A percentile compares a stretch with the other conserved stretches of the same genome.
These are phyloP conservation scores for Torymus auratus DNA, from an alignment of 2,888 invertebrate genomes.

Conservation along the genomic window DNA sequence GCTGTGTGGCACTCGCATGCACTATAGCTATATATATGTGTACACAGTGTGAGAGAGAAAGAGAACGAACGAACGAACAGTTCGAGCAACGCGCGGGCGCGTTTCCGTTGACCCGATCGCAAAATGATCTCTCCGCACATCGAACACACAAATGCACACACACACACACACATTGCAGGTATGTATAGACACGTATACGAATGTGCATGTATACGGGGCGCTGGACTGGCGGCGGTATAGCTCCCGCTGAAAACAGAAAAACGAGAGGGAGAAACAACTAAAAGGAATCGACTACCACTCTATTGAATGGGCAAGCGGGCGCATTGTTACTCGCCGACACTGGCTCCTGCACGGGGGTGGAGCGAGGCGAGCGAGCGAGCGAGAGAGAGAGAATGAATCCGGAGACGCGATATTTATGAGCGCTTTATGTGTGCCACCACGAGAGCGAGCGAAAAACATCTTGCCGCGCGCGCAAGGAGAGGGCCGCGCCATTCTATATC, in stretches of 20 bases:
- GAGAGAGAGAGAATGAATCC: slow-evolving; percentile 4
- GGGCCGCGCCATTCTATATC: slow-evolving; percentile 52
- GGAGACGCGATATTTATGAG: slow-evolving; percentile 64
- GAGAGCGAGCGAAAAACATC: slow-evolving; percentile 49
- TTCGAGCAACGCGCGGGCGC: slow-evolving; percentile 27
- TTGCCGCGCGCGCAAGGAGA: slow-evolving; percentile 39
- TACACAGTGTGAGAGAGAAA: not conserved
- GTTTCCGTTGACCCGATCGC: slow-evolving; percentile 54
- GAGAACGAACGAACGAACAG: not conserved
- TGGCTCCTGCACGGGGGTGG: slow-evolving; percentile 1
- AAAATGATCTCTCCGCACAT: not conserved
- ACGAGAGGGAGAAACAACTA: slow-evolving; percentile 48
- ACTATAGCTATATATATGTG: not conserved
- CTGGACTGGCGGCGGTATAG: no score
- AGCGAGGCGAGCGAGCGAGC: not conserved
- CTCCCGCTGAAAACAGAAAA: not conserved
- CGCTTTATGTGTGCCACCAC: slow-evolving; percentile 59
- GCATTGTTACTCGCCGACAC: slow-evolving; percentile 59
- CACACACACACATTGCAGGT: no score
- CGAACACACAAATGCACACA: not conserved
- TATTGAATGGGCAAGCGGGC: slow-evolving; percentile 63
- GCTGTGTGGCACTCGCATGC: slow-evolving; percentile 18
- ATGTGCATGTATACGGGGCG: no score
- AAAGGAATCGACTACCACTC: slow-evolving; percentile 62
- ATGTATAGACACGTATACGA: no score